Base-by-base conservation (phyloP, 1,140 invertebrate genomes). In the Gonatopus flavifemur region DNA sequence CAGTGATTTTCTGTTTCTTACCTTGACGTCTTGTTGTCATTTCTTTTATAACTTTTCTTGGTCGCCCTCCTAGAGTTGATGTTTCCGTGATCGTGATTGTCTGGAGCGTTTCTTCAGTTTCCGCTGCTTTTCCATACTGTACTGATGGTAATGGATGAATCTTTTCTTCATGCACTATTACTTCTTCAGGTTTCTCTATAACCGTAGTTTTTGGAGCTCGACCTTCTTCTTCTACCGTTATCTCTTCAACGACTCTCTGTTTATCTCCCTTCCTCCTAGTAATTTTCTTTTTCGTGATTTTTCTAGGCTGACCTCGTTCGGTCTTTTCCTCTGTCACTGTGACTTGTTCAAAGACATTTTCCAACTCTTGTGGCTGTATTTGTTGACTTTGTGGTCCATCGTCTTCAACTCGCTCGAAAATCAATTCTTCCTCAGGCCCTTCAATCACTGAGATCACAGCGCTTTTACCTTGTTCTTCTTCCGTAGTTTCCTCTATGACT, bases 401-500 rank as follows among this genome's bases (percentile, higher is more conserved):
- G 3, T 45, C 36, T 2, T 50, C 42, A 0, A 61, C 31, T 31
- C 61, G 50, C 8, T 56, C 40, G 51, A 65, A 62, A 10, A 71
- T 70, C 33, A 50, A 21, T 13, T 63, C 59, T 70, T 69, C 61
- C 69, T 69, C 20, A 60, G 59, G 50, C 25, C 30, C 8, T 28
- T 59, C 22, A 0, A 24, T 44, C 0, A 51, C 19, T 0, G 40
- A 37, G 3, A 41, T 43, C 0, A 51, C 49, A 1, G 72, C 55
- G 42, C 58, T 33, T 48, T 63, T 59, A 1, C 55, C 63, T 40
- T 62, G 54, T 47, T 70, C 64, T 20, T 68, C 62, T 19, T 79
- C 59, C 15, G 78, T 79, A 9, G 73, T 69, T 31, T 76, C 76
- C 66, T 81, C 76, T 5, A 76, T 80, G 0, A 74, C 67, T 58